Evolutionary conservation across 2,113 vertebrate species (phyloP), one percentile per base, ranked within the genome.

Genomic region (Ceyx melanurus): DNA sequence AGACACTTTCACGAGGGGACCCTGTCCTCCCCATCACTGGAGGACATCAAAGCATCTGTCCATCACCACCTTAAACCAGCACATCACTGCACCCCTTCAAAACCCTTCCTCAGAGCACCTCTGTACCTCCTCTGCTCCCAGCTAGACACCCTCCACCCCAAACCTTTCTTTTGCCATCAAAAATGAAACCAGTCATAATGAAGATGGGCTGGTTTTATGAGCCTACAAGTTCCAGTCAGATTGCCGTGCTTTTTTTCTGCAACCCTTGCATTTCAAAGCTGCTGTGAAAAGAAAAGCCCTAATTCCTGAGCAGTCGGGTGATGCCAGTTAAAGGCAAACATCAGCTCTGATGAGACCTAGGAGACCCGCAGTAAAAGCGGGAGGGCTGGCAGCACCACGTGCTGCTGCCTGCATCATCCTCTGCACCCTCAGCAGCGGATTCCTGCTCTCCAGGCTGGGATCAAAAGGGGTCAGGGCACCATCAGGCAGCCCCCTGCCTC

Each of bases 301-400:
- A 26, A 35, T 61, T 72, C 73, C 81, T 68, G 71, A 1, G 21
- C 76, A 75, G 45, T 7, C 8, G 1, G 35, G 6, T 1, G 1
- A 35, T 71, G 78, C 82, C 88, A n/a, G 54, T 82, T 72, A 86
- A 81, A 79, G 12, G 75, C 89, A 92, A 91, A 40, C 43, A 93
- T 56, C 73, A 65, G 46, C 35, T 42, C 22, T 73, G 91, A 96
- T 28, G 91, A 93, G 91, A 87, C 93, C 86, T 75, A 40, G 1
- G 88, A 86, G 96, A 94, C 73, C 62, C 3, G 48, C 73, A 79
- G 85, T 75, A 84, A 90, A 96, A 92, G 21, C 48, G 22, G 53
- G 60, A 77, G 65, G 73, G 70, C 16, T 67, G 73, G 18, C n/a
- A 25, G 61, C 37, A 53, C 43, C 4, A 43, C 6, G 1, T 11